Evolutionary conservation across 2,113 vertebrate species (phyloP), one percentile per base, ranked within the genome.

Genomic region (Poeciliopsis prolifica): DNA sequence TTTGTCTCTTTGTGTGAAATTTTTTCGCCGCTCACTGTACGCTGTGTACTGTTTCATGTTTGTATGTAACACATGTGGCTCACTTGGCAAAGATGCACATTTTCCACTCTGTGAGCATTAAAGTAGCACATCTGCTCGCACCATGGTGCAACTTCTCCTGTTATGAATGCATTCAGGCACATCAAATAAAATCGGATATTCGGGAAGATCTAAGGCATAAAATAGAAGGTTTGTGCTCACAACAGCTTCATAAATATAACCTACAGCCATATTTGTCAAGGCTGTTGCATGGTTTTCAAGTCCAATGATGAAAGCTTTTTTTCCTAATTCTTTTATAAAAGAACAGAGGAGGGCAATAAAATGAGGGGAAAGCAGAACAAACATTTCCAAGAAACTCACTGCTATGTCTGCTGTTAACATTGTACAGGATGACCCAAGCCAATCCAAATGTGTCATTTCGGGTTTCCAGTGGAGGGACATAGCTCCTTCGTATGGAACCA

Each of bases 41-140:
- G 74, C 33, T 11, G 26, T 77, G 81, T 70, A 19, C 70, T 8
- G 51, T 11, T 65, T 68, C 37, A 29, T 33, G 75, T 77, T 64
- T 60, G 65, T 54, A 58, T 58, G 51, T 58, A 58, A 58, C 51
- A 58, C 51, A 58, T 58, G 51, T 58, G 51, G 51, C 51, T 83
- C 51, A 62, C 61, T 67, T 63, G 74, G 68, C 37, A 79, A 37
- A 62, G 33, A 6, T 66, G 65, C 72, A 68, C 0, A 77, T 33
- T 24, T 58, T 61, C 28, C 62, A 33, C 22, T 14, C 30, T 40
- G 65, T 19, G 66, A 63, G 10, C 22, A 58, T 58, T 58, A 58
- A 58, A 58, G 51, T 58, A 58, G 24, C 51, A 58, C 51, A 58
- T 58, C 51, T 58, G 51, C 51, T 58, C 24, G 51, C 51, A 58